Evolutionary conservation across 2,113 vertebrate species (phyloP), one percentile per base, ranked within the genome.

Genomic region (Leucopsar rothschildi): DNA sequence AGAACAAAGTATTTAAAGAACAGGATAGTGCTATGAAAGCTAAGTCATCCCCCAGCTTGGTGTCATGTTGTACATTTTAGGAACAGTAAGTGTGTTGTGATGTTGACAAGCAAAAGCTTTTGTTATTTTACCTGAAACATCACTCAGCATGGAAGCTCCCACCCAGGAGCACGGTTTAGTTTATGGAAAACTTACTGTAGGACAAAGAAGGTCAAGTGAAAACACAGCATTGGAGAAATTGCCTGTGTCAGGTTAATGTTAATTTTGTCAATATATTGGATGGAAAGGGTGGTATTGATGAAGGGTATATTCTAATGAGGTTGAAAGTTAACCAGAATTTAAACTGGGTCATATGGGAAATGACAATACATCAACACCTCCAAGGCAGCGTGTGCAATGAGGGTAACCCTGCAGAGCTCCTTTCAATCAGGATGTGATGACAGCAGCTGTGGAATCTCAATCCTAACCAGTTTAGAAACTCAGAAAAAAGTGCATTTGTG

Each of bases 281-380:
- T 82, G 35, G 77, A 64, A 70, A 61, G 56, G 55, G 35, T 61
- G n/a, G 5, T 92, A 77, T 88, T 78, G 88, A 72, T 86, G 65
- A 80, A 65, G 28, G 27, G 4, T 52, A 1, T 85, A 17, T 78
- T 79, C 40, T 57, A 66, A 91, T 76, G 86, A 92, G 53, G 29
- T 56, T 91, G 68, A 85, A 87, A 68, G 64, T 86, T 80, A 91
- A 78, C 75, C 33, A 39, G 76, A 76, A 76, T 81, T 93, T 91
- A 64, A 91, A 66, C 19, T 59, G 82, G 76, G 40, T 63, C 49
- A 20, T 53, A 12, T 71, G 42, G 69, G 82, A 90, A 90, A 57
- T 13, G 42, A 29, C 77, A 72, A 2, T 18, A 15, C n/a, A 82
- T 69, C 66, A 90, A 15, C 64, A 33, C 88, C 61, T 81, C 61